These are phyloP conservation scores for Zenarchopterus dispar DNA, from an alignment of 2,797 vertebrate species.

Conservation along the genomic window DNA sequence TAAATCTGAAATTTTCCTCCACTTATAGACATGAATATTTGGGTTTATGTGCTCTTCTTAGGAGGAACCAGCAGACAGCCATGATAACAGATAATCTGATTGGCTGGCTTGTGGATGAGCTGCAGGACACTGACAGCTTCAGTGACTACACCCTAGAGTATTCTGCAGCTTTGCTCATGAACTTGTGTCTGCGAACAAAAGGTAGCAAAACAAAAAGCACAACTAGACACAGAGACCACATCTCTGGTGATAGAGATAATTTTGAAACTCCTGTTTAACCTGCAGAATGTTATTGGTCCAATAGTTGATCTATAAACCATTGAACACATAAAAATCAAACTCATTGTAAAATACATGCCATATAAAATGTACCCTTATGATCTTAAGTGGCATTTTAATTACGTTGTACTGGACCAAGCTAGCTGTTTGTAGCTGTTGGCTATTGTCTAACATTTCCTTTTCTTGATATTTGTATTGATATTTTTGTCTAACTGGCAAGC, in stretches of 20 bases:
- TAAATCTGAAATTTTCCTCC: not conserved
- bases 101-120: slow-evolving; percentile 89
- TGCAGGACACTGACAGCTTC: slow-evolving; percentile 90
- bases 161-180: slow-evolving; percentile 92
- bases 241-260: not conserved
- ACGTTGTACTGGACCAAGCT: too few relatives aligned
- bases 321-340: too few relatives aligned
- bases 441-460: too few relatives aligned
- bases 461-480: too few relatives aligned
- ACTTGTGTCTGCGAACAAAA: slow-evolving; percentile 91
- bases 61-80: slow-evolving; percentile 88
- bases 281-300: too few relatives aligned
- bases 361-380: too few relatives aligned
- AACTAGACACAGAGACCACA: not conserved
- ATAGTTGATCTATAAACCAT: too few relatives aligned
- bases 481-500: too few relatives aligned
- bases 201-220: slow-evolving; percentile 73
- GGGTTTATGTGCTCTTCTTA: slow-evolving; percentile 48
- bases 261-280: not conserved
- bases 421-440: too few relatives aligned
- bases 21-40: not conserved
- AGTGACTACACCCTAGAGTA: slow-evolving; percentile 93
- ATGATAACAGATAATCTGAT: slow-evolving; percentile 92
- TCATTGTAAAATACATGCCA: too few relatives aligned
- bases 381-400: too few relatives aligned